These are phyloP conservation scores for Hepsetus odoe DNA, from an alignment of 2,113 vertebrate genomes.

Conservation along the genomic window DNA sequence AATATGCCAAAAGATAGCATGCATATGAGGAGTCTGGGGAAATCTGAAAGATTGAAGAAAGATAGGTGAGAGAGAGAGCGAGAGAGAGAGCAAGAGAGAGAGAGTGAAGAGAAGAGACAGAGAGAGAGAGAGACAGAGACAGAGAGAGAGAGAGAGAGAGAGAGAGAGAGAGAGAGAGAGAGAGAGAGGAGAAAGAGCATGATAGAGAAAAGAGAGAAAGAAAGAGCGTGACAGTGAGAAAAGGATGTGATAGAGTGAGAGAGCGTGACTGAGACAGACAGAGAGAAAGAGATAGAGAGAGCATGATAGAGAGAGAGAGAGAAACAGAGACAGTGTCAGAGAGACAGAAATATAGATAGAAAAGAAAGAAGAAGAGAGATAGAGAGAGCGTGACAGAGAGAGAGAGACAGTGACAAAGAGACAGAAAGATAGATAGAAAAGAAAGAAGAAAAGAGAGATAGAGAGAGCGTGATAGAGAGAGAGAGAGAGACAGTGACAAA, in stretches of 20 bases:
- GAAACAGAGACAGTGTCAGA: background rate
- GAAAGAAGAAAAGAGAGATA: background rate
- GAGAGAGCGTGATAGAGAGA: background rate
- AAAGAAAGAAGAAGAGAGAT: background rate
- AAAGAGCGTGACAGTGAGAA: background rate
- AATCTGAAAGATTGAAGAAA: background rate
- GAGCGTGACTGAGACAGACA: slow-evolving; percentile 3
- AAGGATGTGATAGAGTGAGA: no score
- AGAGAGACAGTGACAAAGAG: background rate
- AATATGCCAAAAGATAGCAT: background rate
- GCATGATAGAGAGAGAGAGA: background rate
- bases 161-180: background rate
- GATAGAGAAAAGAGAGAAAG: no score
- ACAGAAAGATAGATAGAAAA: background rate
- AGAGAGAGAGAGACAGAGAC: background rate
- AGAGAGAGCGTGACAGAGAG: background rate
- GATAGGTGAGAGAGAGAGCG: background rate
- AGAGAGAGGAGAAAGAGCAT: slow-evolving; percentile 24
- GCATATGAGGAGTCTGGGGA: background rate
- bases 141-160: no score
- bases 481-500: background rate
- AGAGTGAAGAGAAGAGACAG: background rate
- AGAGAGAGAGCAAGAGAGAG: background rate
- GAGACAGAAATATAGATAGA: no score
- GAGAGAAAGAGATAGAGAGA: background rate